Evolutionary conservation across 1,140 invertebrate species (phyloP), one percentile per base, ranked within the genome.

Genomic region (Papilio polytes): DNA sequence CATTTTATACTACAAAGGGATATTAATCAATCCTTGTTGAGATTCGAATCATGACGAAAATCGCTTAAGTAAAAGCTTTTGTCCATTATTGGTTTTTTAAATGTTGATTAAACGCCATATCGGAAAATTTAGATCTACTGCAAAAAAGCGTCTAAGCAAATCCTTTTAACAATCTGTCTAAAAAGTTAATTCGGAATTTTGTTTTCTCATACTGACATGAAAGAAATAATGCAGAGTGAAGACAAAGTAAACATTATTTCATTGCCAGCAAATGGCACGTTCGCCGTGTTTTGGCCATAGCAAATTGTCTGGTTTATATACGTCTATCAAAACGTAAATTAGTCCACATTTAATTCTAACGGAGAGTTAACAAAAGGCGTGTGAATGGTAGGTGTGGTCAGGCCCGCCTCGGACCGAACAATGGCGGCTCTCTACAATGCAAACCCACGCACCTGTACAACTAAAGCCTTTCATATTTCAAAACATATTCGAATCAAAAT

Each of bases 271-370:
- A 70, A 31, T 26, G 59, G 59, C 22, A 63, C 10, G 6, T 31
- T 70, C 15, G 26, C 26, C 74, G 48, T 53, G 36, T 41, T 41
- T 41, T 76, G 44, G 46, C 74, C 44, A 26, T 76, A 13, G 53
- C 41, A 76, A 76, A 76, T 48, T 76, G 46, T 20, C 46, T 46
- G 44, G 46, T 48, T 26, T 76, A 22, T 48, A 46, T 46, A 76
- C 74, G 74, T 76, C 74, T 76, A 76, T 76, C 74, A 76, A 76
- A 76, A 48, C 72, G 46, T 48, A 74, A 74, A 74, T 74, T 74
- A 74, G 73, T 74, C 44, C 46, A 51, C 46, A 74, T 74, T 74
- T 74, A 74, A 46, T 74, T 74, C 46, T 20, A 15, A 74, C 41
- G n/a, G 73, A 48, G 73, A 74, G 46, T 74, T 74, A 48, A 48